Evolutionary conservation across 2,797 vertebrate species (phyloP), one percentile per base, ranked within the genome.

Genomic region (Adelosebastes latens): DNA sequence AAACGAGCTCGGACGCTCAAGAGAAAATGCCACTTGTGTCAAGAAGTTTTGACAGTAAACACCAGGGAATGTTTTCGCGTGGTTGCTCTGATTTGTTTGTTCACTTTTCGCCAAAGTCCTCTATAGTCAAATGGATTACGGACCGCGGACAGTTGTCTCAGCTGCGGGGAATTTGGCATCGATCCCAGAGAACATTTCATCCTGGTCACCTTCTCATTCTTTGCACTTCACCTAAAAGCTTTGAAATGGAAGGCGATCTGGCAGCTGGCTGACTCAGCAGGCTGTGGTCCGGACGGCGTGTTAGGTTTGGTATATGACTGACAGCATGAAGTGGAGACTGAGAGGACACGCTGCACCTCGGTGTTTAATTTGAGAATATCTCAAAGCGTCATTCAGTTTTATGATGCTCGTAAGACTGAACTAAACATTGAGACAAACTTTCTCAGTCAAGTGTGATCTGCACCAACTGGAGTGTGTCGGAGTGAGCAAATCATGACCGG

Each of bases 21-120:
- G 20, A 74, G 72, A 84, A 82, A 87, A 87, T 12, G 72, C 67
- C 84, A 84, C 87, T 89, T 67, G 73, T 86, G 77, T 87, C 39
- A 56, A 66, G 85, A 80, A 71, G 90, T 84, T 89, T 79, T 77
- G 76, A 82, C 84, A 76, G 81, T 86, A 87, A 88, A 88, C 87
- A 83, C 76, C 8, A 4, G 65, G 76, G 78, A 85, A 80, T 76
- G 81, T 89, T 85, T 82, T 86, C 64, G 63, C 70, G 27, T 74
- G 77, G 80, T 65, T 82, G 77, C 49, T 69, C 72, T 55, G 83
- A 82, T 85, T 78, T 75, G 83, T 83, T 86, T 70, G 78, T 81
- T 78, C 76, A 24, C 79, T 72, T 89, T 78, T 75, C 16, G 0
- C 73, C 77, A 61, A 75, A 66, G 79, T 78, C 65, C 58, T 73